Evolutionary conservation across 1,140 invertebrate species (phyloP), one percentile per base, ranked within the genome.

Genomic region (Philopotamus ludificatus): DNA sequence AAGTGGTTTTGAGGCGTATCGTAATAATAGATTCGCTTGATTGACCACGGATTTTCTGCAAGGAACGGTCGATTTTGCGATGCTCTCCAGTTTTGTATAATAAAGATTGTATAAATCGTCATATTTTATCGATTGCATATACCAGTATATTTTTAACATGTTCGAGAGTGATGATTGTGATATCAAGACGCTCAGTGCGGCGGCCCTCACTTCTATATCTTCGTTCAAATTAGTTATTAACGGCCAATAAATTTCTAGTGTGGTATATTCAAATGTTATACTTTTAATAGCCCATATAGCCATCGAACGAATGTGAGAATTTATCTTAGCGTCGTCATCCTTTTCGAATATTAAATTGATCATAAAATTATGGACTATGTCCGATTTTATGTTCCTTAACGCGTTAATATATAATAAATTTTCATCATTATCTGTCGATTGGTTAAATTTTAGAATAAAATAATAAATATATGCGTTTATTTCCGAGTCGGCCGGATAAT

Each of bases 21-120:
- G 20, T n/a, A 68, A 49, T 12, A 68, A 64, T 15, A 23, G 34
- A 41, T 47, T 64, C 34, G 66, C 61, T n/a, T 44, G 34, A 74
- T 3, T 55, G 63, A 23, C 74, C 68, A 18, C 71, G 67, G 26
- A 72, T 77, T 23, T 9, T 61, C 73, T 59, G 45, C 80, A 81
- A 28, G 77, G 74, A 50, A 77, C 72, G 7, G 71, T 72, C 3
- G 74, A 73, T 51, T 74, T 70, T 0, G 74, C 68, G n/a, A 81
- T 57, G 21, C 71, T 70, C 61, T 76, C 70, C n/a, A 81, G 42
- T 0, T 74, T 78, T 0, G 74, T 78, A 41, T 80, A 72, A 64
- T 79, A 75, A 50, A 76, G 79, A 51, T 77, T 76, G 63, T 80
- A 81, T 3, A 82, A 66, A 63, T 79, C 74, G 20, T 73, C 59